Base-by-base conservation (phyloP, 2,888 invertebrate genomes). In the Lissocephala sabroskyi region DNA sequence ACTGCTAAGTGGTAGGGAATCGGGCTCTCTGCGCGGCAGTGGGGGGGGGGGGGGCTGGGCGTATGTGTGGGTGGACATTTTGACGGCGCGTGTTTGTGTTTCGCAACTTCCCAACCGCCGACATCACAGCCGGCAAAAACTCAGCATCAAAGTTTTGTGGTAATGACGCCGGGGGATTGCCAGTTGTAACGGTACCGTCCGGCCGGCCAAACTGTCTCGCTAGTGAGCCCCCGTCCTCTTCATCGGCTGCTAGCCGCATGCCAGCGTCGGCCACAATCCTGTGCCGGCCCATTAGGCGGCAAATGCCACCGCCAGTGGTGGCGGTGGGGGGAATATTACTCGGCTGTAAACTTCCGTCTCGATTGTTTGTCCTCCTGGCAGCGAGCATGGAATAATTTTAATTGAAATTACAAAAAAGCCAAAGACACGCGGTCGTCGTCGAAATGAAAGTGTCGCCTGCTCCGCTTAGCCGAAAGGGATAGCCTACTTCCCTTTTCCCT, bases 141-240 rank as follows among this genome's bases (percentile, higher is more conserved):
- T 62, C 74, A 65, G 75, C 65, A 74, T 59, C 73, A 70, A 70
- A 70, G 76, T 70, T 68, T 73, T 70, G 74, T 65, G 76, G 76
- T 76, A 70, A 70, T 73, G 68, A 76, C 57, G 76, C 65, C 65
- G 57, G 57, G 68, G 76, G 68, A 70, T 59, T 49, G 52, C 47
- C 40, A 45, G 2, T 43, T 1, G 37, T 17, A 29, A n/a, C 29
- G n/a, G 29, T n/a, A 2, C 10, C 3, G 13, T n/a, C 3, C 14
- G n/a, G n/a, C n/a, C n/a, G n/a, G n/a, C n/a, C n/a, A n/a, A n/a
- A n/a, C n/a, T n/a, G n/a, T n/a, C n/a, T n/a, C n/a, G n/a, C n/a
- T n/a, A n/a, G n/a, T n/a, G n/a, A n/a, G n/a, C n/a, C n/a, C n/a
- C n/a, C n/a, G n/a, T n/a, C n/a, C n/a, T n/a, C n/a, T n/a, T 32